phyloP scores from a whole-genome alignment of 2,797 vertebrate genomes.

The Chromis chromis region DNA sequence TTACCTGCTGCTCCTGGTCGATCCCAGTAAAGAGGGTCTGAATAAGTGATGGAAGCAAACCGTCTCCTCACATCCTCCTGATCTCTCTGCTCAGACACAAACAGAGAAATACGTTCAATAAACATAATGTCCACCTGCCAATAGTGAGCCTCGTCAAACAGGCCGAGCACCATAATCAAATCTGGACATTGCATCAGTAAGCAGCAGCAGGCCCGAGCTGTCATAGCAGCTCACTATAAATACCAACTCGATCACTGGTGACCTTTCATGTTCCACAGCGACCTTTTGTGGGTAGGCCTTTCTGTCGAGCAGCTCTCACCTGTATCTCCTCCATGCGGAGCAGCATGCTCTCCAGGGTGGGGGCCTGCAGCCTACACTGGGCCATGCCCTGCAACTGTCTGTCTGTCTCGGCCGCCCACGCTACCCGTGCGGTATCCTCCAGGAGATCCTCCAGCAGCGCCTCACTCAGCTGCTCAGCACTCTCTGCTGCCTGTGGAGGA shows the following conservation, averaged over 20 bases:
- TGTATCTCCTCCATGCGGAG: constrained; percentile 97
- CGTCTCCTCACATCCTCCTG: constrained; percentile 91
- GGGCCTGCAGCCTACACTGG: constrained; percentile 65
- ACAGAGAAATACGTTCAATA: constrained; percentile 12
- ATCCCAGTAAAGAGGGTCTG: constrained; percentile 85
- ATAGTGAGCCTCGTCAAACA: constrained; percentile 4
- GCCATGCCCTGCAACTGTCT: constrained; percentile 60
- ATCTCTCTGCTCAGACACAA: constrained; percentile 84
- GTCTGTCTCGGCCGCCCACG: constrained; percentile 67
- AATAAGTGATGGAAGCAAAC: constrained; percentile 87
- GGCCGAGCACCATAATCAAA: constrained; percentile 7
- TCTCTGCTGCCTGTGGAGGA: constrained; percentile 71
- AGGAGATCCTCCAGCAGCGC: constrained; percentile 80
- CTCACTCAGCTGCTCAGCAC: constrained; percentile 73
- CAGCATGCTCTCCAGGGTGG: constrained; percentile 90
- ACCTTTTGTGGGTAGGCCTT: constrained; percentile 39
- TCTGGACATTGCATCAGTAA: constrained; percentile 28
- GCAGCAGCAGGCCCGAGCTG: constrained; percentile 46
- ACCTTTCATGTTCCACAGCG: constrained; percentile 54
- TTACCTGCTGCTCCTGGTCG: constrained; percentile 73
- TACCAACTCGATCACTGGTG: constrained; percentile 43
- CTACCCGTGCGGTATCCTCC: constrained; percentile 76
- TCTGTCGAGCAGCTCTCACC: constrained; percentile 78
- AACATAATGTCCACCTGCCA: constrained; percentile 8
- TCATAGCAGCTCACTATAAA: constrained; percentile 57